A percentile compares a stretch with the other conserved stretches of the same genome.
Evolutionary conservation across 2,797 vertebrate genomes (phyloP).

Genomic region (Microctenopoma steveboyesi): DNA sequence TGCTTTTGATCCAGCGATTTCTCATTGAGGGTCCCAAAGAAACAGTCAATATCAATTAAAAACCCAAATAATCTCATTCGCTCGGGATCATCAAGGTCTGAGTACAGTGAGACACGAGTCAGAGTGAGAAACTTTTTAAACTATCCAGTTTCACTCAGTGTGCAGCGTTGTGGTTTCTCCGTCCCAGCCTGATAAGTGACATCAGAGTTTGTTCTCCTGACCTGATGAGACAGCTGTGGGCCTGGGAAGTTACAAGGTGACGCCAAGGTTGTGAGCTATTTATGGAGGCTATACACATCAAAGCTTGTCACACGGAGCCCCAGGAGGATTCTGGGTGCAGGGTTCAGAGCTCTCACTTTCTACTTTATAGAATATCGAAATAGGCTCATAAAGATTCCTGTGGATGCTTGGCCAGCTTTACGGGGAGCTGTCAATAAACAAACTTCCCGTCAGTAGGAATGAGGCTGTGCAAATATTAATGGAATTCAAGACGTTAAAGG

Average conservation of each 20-base stretch:
- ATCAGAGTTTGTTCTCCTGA: conserved; percentile 1
- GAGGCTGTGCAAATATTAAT: conserved; percentile 56
- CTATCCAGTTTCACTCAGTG: no score
- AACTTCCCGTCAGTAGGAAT: conserved; percentile 51
- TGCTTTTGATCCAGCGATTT: not conserved
- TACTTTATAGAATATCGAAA: conserved; percentile 28
- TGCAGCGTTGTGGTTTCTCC: not conserved
- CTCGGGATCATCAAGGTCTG: no score
- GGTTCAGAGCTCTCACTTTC: conserved; percentile 15
- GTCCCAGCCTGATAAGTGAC: not conserved
- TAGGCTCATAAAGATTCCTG: conserved; percentile 10
- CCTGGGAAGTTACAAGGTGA: conserved; percentile 20
- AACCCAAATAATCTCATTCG: not conserved
- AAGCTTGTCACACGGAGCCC: conserved; percentile 29
- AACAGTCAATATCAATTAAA: not conserved
- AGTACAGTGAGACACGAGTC: no score
- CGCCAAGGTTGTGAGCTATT: conserved; percentile 31
- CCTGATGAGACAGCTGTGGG: conserved; percentile 2
- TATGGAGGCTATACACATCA: conserved; percentile 43
- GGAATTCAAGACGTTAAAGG: conserved; percentile 45
- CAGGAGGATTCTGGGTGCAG: conserved; percentile 24
- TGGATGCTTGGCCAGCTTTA: conserved; percentile 51
- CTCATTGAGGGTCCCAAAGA: not conserved
- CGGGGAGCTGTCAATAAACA: conserved; percentile 48
- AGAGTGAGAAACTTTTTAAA: no score